Evolutionary conservation across 2,113 vertebrate genomes (phyloP).

Genomic region (Nestor notabilis): DNA sequence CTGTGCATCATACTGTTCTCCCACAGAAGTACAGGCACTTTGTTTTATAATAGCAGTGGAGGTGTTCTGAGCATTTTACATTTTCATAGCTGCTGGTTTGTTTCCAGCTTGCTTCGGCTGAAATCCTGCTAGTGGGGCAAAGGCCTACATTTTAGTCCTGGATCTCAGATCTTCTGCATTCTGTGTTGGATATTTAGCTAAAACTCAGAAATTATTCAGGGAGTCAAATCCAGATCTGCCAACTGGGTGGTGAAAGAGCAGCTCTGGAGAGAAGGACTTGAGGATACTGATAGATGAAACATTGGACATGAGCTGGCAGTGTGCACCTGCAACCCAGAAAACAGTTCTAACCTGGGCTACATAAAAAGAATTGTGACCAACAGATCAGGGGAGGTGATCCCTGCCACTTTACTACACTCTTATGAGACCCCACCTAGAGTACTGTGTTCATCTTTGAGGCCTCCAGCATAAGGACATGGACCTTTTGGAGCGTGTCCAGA

Average conservation of each 20-base stretch:
- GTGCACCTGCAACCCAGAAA: not conserved
- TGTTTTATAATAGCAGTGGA: not conserved
- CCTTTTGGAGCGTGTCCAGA: not conserved
- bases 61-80: not conserved
- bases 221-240: not conserved
- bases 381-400: not conserved
- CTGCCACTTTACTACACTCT: not conserved
- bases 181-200: not conserved
- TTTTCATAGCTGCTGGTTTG: not conserved
- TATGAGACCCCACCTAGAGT: not conserved
- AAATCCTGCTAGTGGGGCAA: not conserved
- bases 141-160: not conserved
- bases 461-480: not conserved
- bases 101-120: not conserved
- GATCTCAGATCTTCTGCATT: not conserved
- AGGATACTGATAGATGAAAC: not conserved
- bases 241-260: not conserved
- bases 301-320: accelerated
- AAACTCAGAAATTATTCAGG: not conserved
- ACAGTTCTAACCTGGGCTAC: not conserved
- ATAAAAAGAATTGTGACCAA: not conserved
- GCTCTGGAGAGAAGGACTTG: not conserved
- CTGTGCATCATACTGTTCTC: not conserved
- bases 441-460: accelerated
- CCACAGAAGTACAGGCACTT: not conserved